Conservation (phyloP, 2,113 vertebrate genomes). For the Labrus mixtus region DNA sequence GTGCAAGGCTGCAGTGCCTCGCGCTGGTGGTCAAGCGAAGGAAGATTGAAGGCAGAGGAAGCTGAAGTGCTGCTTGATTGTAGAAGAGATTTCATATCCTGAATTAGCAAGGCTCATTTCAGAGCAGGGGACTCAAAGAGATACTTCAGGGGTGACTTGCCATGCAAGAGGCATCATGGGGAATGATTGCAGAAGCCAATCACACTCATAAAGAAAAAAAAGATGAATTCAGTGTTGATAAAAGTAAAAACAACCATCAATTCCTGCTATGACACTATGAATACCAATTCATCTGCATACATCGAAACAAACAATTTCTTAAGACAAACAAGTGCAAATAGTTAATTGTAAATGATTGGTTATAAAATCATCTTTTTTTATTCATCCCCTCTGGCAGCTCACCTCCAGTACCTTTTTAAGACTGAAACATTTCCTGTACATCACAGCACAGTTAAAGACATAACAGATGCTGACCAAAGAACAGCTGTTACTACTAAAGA, state of each 20-base stretch:
- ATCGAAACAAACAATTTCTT: background rate
- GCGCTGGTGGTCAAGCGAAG: conserved; percentile 60
- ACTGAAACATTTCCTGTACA: background rate
- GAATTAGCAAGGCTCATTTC: conserved; percentile 56
- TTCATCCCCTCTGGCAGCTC: background rate
- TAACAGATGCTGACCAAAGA: conserved; percentile 20
- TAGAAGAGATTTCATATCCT: conserved; percentile 58
- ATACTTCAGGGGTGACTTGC: conserved; percentile 42
- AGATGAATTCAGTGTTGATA: conserved; percentile 17
- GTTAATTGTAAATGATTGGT: no score
- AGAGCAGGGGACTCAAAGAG: conserved; percentile 30
- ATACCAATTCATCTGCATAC: no score
- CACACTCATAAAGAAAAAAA: conserved; percentile 27
- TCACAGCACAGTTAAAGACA: conserved; percentile 9
- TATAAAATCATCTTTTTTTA: no score
- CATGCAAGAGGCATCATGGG: conserved; percentile 29
- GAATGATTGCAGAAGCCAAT: conserved; percentile 23
- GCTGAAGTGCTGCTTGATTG: conserved; percentile 59
- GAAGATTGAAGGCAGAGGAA: conserved; percentile 58
- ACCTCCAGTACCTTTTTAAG: background rate
- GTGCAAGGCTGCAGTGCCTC: conserved; percentile 51
- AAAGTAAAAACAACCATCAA: conserved; percentile 28
- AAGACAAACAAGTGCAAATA: no score
- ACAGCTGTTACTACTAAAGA: conserved; percentile 44
- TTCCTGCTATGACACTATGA: conserved; percentile 10